Evolutionary conservation across 2,888 invertebrate species (phyloP), one percentile per base, ranked within the genome.

Genomic region (Synanthedon andrenaeformis): DNA sequence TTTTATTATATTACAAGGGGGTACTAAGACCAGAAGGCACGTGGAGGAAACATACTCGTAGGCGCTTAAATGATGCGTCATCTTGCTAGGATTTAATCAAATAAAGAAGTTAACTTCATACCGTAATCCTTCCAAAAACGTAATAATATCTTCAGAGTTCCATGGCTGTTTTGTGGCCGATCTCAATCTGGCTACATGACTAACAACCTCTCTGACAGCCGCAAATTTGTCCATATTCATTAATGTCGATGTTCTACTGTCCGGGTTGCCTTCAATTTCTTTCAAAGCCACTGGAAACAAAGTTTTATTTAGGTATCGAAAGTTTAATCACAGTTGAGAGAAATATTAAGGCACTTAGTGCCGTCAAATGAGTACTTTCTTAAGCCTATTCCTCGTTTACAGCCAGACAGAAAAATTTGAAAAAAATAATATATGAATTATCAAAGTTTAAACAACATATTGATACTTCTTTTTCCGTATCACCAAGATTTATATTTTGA

Each of bases 201-300:
- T 64, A 4, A 87, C 82, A 0, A 86, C 74, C 0, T 74, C 74
- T n/a, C 87, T 58, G 0, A 87, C 79, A 0, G 81, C 85, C 3
- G 87, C 71, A 57, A 79, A 87, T 62, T 84, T 85, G 41, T 82
- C 76, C 0, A 75, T 74, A n/a, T 75, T 82, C 74, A 82, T 74
- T 0, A 87, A 58, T 57, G 73, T 83, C 0, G 82, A 75, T 0
- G 72, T 79, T 35, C 87, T 66, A 41, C 79, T 80, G 59, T 87
- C 87, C 0, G 85, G 82, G 1, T 71, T 76, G 0, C 86, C 85
- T 74, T 86, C 82, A 10, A 87, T 52, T 55, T 87, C 87, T 62
- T 86, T 87, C 0, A 87, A 59, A 0, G 85, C 80, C 69, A 87
- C 87, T 87, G 0, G 8, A 35, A 35, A 35, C 0, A 0, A 66